Percentiles rank a stretch among this genome's conserved stretches.
Conservation (phyloP, 1,140 invertebrate genomes). For the Heterodera carotae region DNA sequence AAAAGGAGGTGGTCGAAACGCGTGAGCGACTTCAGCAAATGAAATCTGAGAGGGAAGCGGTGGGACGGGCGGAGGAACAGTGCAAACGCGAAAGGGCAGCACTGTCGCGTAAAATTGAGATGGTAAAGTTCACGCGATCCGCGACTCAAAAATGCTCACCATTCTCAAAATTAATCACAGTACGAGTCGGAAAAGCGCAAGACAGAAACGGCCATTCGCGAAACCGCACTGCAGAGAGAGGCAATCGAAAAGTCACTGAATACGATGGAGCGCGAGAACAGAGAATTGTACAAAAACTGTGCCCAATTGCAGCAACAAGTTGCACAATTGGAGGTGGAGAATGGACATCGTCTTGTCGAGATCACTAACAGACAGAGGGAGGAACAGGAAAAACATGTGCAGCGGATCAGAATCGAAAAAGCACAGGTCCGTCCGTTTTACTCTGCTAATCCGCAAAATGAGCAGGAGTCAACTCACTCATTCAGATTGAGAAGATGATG, state of each 20-base stretch:
- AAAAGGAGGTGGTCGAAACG: conserved; percentile 60
- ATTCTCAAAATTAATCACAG: no score
- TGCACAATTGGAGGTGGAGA: conserved; percentile 65
- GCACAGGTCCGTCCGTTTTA: conserved; percentile 40
- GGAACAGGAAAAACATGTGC: conserved; percentile 62
- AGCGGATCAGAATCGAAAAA: conserved; percentile 58
- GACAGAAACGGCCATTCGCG: conserved; percentile 62
- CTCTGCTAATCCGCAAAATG: no score
- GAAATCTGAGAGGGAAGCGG: conserved; percentile 48
- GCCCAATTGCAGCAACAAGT: conserved; percentile 65
- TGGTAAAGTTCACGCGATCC: no score
- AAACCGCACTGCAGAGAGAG: conserved; percentile 64
- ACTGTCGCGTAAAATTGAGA: conserved; percentile 64
- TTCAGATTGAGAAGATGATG: conserved; percentile 61
- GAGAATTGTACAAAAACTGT: conserved; percentile 65
- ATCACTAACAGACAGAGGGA: conserved; percentile 63
- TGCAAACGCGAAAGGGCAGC: conserved; percentile 60
- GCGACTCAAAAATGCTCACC: no score
- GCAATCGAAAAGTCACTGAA: conserved; percentile 65
- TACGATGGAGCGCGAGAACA: conserved; percentile 65
- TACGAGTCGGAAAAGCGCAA: conserved; percentile 61
- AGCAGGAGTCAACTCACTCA: no score
- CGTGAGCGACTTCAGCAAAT: conserved; percentile 52
- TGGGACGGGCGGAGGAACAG: conserved; percentile 50
- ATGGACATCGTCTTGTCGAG: conserved; percentile 63